Evolutionary conservation across 2,888 invertebrate genomes (phyloP).

Genomic region (Diaperis boleti): DNA sequence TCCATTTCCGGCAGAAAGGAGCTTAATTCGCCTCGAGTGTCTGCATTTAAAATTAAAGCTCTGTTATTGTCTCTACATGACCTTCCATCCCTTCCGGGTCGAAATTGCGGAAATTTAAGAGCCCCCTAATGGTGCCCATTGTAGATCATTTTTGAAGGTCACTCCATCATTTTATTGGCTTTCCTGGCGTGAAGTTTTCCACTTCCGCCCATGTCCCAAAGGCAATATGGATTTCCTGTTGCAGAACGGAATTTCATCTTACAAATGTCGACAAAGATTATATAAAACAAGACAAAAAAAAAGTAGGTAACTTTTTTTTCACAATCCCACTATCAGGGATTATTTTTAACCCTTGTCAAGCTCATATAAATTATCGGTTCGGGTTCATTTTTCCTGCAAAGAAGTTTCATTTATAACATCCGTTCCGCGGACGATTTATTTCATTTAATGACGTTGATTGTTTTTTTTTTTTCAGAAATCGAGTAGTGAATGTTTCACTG

Average conservation of each 20-base stretch:
- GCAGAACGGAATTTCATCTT: conserved; percentile 21
- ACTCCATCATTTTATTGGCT: conserved; percentile 27
- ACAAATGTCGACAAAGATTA: conserved; percentile 19
- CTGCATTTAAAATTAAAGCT: background rate
- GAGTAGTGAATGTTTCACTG: conserved; percentile 80
- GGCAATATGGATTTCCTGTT: conserved; percentile 20
- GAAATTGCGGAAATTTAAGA: background rate
- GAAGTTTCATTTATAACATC: conserved; percentile 3
- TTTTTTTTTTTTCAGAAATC: conserved; percentile 71
- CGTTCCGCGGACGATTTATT: conserved; percentile 2
- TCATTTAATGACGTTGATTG: conserved; percentile 1
- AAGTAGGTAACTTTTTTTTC: conserved; percentile 10
- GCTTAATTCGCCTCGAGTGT: background rate
- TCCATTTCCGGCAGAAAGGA: background rate
- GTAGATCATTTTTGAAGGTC: conserved; percentile 1
- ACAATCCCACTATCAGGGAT: background rate
- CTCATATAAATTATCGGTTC: conserved; percentile 5
- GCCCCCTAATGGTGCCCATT: background rate
- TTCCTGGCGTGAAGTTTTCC: conserved; percentile 2
- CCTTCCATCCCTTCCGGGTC: background rate
- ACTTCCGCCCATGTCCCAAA: conserved; percentile 19
- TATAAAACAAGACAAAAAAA: conserved; percentile 6
- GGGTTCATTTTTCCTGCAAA: background rate
- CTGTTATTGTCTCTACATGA: background rate
- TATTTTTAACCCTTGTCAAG: conserved; percentile 9